Base-by-base conservation (phyloP, 2,888 invertebrate species). In the Dendrolimus pini region DNA sequence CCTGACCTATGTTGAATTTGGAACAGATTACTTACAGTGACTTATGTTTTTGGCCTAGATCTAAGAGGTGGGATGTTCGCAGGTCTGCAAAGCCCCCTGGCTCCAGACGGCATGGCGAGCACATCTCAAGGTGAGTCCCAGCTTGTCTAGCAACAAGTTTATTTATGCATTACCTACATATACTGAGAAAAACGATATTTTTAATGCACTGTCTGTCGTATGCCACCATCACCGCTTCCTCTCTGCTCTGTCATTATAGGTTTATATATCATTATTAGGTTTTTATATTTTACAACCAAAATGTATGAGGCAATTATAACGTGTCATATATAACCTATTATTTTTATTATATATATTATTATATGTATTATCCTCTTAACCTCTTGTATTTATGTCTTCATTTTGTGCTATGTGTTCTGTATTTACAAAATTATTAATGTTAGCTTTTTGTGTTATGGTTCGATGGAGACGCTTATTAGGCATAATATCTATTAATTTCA, bases 111-210 rank as follows among this genome's bases (percentile, higher is more conserved):
- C 83, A 91, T 96, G 81, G 95, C 96, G 72, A 94, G 95, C 80
- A 96, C 96, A 77, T 96, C 96, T 75, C 96, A 96, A 96, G 96
- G 96, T 96, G 94, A 94, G 95, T 92, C 71, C 62, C 77, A 70
- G 89, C 90, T 89, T 90, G 83, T 83, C 70, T 84, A 84, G 82
- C 80, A 87, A 89, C 86, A 85, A 89, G 80, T 83, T 88, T 86
- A 85, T 81, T 89, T 86, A 88, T 87, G 89, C 89, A 89, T 89
- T 86, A 88, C 86, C 78, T 89, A 89, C 85, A 88, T 89, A 89
- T 89, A 89, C 86, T 89, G 83, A 87, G 84, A 86, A 80, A 82
- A 88, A 86, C 86, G 88, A 89, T 85, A 91, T 89, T 90, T 89
- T 91, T 91, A 89, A 90, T 90, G 90, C 90, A 90, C 90, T 90